Evolutionary conservation across 1,140 invertebrate species (phyloP).

Genomic region (Platorchestia sp.): DNA sequence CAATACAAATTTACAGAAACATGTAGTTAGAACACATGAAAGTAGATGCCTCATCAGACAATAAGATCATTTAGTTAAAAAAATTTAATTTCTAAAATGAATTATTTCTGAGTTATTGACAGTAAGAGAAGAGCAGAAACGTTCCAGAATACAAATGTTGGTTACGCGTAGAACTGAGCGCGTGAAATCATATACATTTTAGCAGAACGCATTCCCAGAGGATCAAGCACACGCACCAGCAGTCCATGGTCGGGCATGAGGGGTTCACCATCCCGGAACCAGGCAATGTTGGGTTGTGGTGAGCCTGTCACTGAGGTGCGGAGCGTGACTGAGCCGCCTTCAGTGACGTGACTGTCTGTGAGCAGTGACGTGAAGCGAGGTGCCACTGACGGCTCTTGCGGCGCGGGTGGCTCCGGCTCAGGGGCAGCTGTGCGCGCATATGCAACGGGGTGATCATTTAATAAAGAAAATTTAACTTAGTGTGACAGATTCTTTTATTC

Average conservation of each 20-base stretch:
- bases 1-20: too few relatives aligned
- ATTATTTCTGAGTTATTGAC: background rate
- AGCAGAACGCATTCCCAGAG: background rate
- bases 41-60: background rate
- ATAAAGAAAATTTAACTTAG: background rate
- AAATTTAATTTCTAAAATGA: background rate
- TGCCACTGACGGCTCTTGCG: conserved; percentile 59
- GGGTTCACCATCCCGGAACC: conserved; percentile 79
- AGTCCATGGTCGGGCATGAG: conserved; percentile 64
- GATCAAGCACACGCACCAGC: conserved; percentile 44
- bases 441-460: background rate
- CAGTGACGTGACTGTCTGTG: conserved; percentile 70
- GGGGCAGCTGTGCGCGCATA: conserved; percentile 52
- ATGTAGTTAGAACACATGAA: background rate
- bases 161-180: background rate
- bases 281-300: conserved; percentile 79
- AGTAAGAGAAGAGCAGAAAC: background rate
- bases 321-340: conserved; percentile 68
- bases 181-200: background rate
- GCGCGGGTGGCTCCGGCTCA: conserved; percentile 58
- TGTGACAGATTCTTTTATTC: background rate
- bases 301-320: conserved; percentile 79
- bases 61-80: background rate
- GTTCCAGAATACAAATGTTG: background rate
- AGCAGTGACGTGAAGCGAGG: conserved; percentile 69